Evolutionary conservation across 2,797 vertebrate genomes (phyloP).

Genomic region (Schizothorax lantsangensis): DNA sequence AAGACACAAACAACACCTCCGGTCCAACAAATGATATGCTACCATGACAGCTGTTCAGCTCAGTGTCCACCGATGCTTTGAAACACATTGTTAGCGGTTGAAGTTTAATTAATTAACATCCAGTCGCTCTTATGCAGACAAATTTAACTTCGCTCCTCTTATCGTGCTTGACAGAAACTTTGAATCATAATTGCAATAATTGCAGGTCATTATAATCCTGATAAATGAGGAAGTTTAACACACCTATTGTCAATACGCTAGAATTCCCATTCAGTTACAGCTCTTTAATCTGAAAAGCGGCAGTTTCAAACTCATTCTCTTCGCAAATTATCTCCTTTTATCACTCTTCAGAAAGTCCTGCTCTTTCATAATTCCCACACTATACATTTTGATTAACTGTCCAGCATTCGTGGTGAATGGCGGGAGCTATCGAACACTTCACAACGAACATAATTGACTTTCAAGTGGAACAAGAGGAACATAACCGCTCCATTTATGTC

Average conservation of each 20-base stretch:
- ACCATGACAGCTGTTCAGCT: conserved; percentile 30
- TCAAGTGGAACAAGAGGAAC: conserved; percentile 31
- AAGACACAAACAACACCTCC: background rate
- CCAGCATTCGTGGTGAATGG: conserved; percentile 54
- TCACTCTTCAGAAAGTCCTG: conserved; percentile 39
- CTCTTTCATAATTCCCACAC: conserved; percentile 35
- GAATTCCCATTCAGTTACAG: conserved; percentile 46
- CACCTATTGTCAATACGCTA: conserved; percentile 46
- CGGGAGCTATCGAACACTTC: conserved; percentile 50
- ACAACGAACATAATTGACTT: conserved; percentile 54
- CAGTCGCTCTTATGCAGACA: conserved; percentile 14
- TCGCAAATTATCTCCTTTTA: conserved; percentile 56
- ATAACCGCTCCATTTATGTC: conserved; percentile 14
- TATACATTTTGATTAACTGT: conserved; percentile 55
- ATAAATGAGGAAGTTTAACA: conserved; percentile 53
- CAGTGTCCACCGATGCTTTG: background rate
- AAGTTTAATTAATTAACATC: conserved; percentile 59
- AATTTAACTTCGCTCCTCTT: conserved; percentile 49
- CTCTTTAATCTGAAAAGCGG: conserved; percentile 39
- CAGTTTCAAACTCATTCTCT: conserved; percentile 49
- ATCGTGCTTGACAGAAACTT: conserved; percentile 57
- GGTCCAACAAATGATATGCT: conserved; percentile 12
- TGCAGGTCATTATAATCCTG: conserved; percentile 54
- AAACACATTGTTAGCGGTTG: conserved; percentile 45
- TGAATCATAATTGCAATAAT: conserved; percentile 65